phyloP scores from a whole-genome alignment of 2,797 vertebrate species.

The Neopelma chrysocephalum region DNA sequence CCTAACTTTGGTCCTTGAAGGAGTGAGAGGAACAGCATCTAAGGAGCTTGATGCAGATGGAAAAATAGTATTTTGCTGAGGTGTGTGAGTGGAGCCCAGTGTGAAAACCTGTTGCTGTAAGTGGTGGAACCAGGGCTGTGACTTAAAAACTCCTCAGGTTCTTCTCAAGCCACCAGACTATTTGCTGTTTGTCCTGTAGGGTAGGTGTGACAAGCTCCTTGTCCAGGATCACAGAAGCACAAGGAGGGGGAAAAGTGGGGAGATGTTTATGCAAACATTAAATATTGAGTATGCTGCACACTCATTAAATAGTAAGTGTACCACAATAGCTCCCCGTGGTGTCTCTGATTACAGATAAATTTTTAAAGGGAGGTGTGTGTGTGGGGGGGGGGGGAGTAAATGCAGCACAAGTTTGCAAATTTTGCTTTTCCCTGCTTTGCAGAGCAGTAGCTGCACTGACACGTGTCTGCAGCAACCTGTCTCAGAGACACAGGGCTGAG shows the following conservation, averaged over 20 bases:
- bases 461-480: fast-evolving
- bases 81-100: background rate
- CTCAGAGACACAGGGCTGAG: background rate
- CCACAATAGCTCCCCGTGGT: background rate
- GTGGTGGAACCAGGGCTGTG: background rate
- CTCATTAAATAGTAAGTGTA: constrained; percentile 30
- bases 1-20: background rate
- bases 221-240: background rate
- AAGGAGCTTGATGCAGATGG: background rate
- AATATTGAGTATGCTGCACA: background rate
- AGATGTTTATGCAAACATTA: background rate
- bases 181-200: background rate
- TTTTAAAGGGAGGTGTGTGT: background rate
- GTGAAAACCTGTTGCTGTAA: background rate
- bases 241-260: fast-evolving
- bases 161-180: background rate
- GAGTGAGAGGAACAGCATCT: background rate
- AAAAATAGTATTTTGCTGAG: background rate
- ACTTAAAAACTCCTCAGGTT: background rate
- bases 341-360: constrained; percentile 26
- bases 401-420: background rate
- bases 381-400: background rate
- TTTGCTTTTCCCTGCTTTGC: background rate
- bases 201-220: background rate
- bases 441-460: background rate